Base-by-base conservation (phyloP, 30 jellyfish, hydroid and myxozoan genomes). In the Pelagia noctiluca region DNA sequence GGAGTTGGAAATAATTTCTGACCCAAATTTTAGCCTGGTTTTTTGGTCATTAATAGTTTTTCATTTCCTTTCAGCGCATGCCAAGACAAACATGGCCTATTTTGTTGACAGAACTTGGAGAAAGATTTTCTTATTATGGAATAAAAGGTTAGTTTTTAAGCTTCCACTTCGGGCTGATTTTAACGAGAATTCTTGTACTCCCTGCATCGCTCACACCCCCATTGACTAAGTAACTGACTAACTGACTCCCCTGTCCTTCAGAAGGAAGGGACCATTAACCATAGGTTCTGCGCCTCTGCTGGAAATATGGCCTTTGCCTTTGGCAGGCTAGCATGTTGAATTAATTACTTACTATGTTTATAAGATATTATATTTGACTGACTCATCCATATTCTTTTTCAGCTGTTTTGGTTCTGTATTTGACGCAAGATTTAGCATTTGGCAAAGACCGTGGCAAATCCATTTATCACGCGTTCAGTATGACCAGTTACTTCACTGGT, bases 401-500 rank as follows among this genome's bases (percentile, higher is more conserved):
- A 93, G 98, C 98, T 54, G 95, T 93, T 22, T 90, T 93, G 24
- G 96, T 93, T 46, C 88, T 93, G 61, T 93, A 76, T 77, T 88
- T 93, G 78, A 80, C 91, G 12, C 89, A 80, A 35, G 89, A 66
- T 35, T 80, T 87, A 36, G 52, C 50, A 80, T 80, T 80, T 68
- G 89, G 67, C 25, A 82, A 88, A 46, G 34, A 64, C 71, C 78
- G 93, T 60, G 98, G 94, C 29, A 93, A 93, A 74, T 72, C 97
- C 47, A 75, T 76, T 70, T 93, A 87, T 80, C 98, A 93, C 88
- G 98, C 98, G 18, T 93, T 93, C 73, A 93, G 98, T 73, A 93
- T 93, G 98, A 92, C 83, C 60, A 93, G 98, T 63, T 93, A 86
- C 62, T 93, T 93, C 87, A 93, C 98, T 35, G 98, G 98, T 24